These are phyloP conservation scores for Scophthalmus maximus DNA, from an alignment of 2,113 vertebrate genomes.

Conservation along the genomic window DNA sequence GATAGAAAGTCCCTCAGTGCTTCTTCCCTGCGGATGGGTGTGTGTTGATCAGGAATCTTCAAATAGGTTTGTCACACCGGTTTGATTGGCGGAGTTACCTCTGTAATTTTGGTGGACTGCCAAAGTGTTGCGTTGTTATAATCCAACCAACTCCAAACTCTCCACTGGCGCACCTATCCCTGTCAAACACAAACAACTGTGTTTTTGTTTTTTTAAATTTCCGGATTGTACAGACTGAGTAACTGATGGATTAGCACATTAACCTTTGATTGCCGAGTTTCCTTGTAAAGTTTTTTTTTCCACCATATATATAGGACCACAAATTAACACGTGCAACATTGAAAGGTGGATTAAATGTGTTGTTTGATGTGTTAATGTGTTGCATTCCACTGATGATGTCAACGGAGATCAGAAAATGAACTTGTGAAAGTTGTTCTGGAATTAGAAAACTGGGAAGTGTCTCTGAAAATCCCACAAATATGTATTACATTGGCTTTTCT, in stretches of 20 bases:
- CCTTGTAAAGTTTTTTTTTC: too few species aligned
- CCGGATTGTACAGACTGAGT: neutral
- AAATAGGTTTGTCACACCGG: conserved; percentile 8
- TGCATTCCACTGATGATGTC: neutral
- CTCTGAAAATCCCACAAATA: too few species aligned
- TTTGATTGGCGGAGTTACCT: neutral
- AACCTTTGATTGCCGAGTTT: too few species aligned
- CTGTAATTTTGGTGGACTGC: neutral
- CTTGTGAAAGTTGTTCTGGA: too few species aligned
- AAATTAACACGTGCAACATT: too few species aligned
- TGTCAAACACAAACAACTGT: neutral
- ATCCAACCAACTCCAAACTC: neutral
- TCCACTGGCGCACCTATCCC: neutral
- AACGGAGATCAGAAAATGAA: neutral
- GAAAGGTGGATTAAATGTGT: too few species aligned
- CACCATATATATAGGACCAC: too few species aligned
- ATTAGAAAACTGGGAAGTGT: too few species aligned
- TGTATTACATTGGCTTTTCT: neutral
- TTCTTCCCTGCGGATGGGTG: neutral
- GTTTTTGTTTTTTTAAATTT: too few species aligned
- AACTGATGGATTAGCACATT: neutral
- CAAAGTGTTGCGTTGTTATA: neutral
- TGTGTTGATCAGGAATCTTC: neutral
- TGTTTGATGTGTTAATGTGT: too few species aligned
- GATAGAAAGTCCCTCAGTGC: neutral